Evolutionary conservation across 2,888 invertebrate genomes (phyloP).

Genomic region (Rotaria socialis): DNA sequence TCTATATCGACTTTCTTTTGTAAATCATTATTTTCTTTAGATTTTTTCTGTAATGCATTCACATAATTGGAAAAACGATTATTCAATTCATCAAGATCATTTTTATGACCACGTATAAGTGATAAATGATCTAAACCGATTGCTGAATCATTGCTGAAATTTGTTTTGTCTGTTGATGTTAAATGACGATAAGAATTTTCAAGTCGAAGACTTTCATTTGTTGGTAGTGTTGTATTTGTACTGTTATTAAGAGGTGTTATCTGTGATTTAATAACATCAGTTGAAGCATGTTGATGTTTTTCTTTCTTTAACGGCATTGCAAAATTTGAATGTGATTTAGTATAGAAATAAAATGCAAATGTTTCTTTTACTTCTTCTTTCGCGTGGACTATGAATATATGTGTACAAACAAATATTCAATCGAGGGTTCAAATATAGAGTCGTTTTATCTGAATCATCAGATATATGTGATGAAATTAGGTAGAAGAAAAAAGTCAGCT

Average conservation of each 20-base stretch:
- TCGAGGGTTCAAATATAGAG: neutral
- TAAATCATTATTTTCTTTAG: neutral
- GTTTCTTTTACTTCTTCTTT: neutral
- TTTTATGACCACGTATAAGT: neutral
- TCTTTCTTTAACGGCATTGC: neutral
- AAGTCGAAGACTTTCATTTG: neutral
- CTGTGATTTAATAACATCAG: neutral
- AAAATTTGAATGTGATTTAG: neutral
- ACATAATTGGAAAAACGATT: constrained; percentile 15
- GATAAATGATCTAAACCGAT: neutral
- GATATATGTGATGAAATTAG: neutral
- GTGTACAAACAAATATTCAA: neutral
- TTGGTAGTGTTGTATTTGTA: neutral
- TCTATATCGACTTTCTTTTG: neutral
- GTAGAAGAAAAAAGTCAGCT: neutral
- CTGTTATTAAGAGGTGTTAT: neutral
- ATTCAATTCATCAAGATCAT: neutral
- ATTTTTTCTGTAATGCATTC: neutral
- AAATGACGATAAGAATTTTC: neutral
- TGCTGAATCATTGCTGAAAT: neutral
- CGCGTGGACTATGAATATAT: neutral
- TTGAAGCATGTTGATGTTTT: neutral
- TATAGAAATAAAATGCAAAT: neutral
- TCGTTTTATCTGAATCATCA: neutral
- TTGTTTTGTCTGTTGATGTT: neutral